Percentiles rank a stretch among this genome's conserved stretches.
phyloP scores from a whole-genome alignment of 1,140 invertebrate species.

The Drosophila guanche region DNA sequence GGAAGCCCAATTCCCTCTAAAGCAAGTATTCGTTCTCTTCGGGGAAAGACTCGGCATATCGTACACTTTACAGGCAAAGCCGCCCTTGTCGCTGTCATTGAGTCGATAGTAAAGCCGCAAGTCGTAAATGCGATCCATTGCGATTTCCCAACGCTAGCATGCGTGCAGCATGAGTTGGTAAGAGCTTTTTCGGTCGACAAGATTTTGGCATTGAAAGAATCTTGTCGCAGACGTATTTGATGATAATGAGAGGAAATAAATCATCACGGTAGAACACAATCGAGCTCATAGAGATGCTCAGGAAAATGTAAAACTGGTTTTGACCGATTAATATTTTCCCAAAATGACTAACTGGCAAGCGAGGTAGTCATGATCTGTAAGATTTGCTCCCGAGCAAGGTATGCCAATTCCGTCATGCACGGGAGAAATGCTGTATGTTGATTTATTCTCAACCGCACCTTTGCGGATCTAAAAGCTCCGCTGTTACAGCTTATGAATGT shows the following conservation, averaged over 20 bases:
- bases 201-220: constrained; percentile 16
- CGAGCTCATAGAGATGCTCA: constrained; percentile 7
- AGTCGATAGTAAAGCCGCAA: not conserved
- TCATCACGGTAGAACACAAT: too few relatives aligned
- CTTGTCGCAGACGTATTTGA: not conserved
- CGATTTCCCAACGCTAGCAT: constrained; percentile 1
- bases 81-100: constrained; percentile 6
- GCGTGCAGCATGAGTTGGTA: constrained; percentile 1
- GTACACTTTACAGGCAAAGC: constrained; percentile 19
- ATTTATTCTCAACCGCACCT: too few relatives aligned
- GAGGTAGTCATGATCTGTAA: too few relatives aligned
- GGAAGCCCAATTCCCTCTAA: not conserved
- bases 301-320: constrained; percentile 7
- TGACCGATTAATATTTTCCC: constrained; percentile 8
- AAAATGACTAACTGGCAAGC: too few relatives aligned
- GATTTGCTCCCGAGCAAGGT: too few relatives aligned
- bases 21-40: not conserved
- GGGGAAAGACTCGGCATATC: constrained; percentile 10
- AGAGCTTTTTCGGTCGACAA: not conserved
- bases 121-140: constrained; percentile 9
- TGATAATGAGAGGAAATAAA: too few relatives aligned
- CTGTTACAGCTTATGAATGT: too few relatives aligned
- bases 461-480: too few relatives aligned
- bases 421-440: too few relatives aligned
- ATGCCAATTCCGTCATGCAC: too few relatives aligned